Base-by-base conservation (phyloP, 2,888 invertebrate genomes). In the Trachelus troglodyta region DNA sequence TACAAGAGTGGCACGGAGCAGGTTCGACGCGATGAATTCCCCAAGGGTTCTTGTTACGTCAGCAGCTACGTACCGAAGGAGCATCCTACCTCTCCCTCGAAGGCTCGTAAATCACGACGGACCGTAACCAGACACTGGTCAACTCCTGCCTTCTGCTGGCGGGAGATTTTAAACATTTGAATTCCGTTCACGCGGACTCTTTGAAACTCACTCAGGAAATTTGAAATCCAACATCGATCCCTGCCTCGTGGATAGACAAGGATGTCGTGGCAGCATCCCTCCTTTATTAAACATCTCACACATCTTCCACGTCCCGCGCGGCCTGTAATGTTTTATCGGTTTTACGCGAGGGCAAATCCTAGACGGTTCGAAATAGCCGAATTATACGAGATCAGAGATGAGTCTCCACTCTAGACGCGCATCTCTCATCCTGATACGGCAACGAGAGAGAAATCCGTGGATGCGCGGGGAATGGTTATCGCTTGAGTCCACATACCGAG, bases 401-500 rank as follows among this genome's bases (percentile, higher is more conserved):
- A 23, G 37, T 30, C 34, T 34, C 33, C 23, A 11, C 35, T 30
- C n/a, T 34, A 4, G 74, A 30, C 35, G 34, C 35, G 56, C 23
- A 56, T 56, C 56, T 56, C 56, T 56, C 56, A 23, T 56, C 56
- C 56, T 2, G 56, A 56, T 56, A 74, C 23, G 74, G 74, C 31
- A 71, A 1, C n/a, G 31, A 34, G 34, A 71, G 71, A 9, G 33
- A 34, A 31, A 1, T 12, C 11, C 71, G 12, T 23, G 71, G 71
- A 56, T 71, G 12, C 71, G 71, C 71, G 71, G 71, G 69, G 56
- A 77, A 77, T 75, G 77, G 77, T 77, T 77, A 77, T 77, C 74
- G 77, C 74, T 74, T 69, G 75, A 78, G 78, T 78, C 78, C 34
- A 78, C 75, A 69, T 76, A 34, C 78, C 78, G 75, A 56, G 34